phyloP scores from a whole-genome alignment of 2,888 invertebrate species.

The Drosophila atroscutellata region DNA sequence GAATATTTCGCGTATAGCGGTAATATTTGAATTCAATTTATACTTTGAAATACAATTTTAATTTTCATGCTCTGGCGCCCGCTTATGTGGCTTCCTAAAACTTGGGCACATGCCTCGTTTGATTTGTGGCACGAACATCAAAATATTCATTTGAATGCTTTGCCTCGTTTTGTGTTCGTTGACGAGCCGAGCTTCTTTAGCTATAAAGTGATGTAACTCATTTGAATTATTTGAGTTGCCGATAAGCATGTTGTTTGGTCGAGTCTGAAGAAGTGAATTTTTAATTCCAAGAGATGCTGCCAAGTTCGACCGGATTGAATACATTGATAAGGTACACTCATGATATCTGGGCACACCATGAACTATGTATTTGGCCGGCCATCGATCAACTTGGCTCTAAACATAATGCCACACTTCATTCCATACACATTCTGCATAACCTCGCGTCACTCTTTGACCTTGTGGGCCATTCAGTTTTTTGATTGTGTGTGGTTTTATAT shows the following conservation, averaged over 20 bases:
- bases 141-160: background rate
- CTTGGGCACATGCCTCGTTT: constrained; percentile 5
- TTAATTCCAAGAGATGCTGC: background rate
- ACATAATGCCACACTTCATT: constrained; percentile 10
- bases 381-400: constrained; percentile 17
- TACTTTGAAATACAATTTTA: background rate
- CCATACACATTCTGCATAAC: constrained; percentile 17
- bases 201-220: constrained; percentile 9
- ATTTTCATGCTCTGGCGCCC: constrained; percentile 18
- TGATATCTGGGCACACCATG: constrained; percentile 7
- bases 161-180: constrained; percentile 3
- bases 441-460: constrained; percentile 66
- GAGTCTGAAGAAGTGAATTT: background rate
- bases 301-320: background rate
- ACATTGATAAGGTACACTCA: background rate
- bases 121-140: constrained; percentile 22
- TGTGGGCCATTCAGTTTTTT: constrained; percentile 34
- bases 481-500: background rate
- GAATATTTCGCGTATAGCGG: background rate
- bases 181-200: constrained; percentile 9
- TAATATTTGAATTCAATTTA: background rate
- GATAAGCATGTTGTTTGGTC: background rate
- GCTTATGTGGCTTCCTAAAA: constrained; percentile 7
- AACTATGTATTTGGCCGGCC: constrained; percentile 16
- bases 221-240: background rate